Base-by-base conservation (phyloP, 1,140 invertebrate species). In the Drosophila arizonae region DNA sequence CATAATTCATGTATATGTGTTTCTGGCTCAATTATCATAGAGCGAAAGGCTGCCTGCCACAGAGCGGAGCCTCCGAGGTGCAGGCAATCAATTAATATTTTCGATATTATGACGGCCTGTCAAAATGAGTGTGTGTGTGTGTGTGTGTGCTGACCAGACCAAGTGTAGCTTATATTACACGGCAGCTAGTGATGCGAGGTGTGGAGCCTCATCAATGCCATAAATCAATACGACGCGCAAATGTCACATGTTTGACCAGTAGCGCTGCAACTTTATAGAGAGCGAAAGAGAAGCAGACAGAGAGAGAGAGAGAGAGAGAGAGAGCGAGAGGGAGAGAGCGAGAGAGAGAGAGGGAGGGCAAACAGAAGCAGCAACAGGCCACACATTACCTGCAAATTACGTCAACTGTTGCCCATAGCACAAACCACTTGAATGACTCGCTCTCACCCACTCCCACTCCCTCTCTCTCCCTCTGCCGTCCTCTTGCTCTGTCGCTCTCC, bases 381-480 rank as follows among this genome's bases (percentile, higher is more conserved):
- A 77, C 84, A 77, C 64, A 88, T 89, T 88, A 80, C 77, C 84
- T 88, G 77, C 51, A 88, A 88, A 88, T 89, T 89, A 88, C 77
- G 80, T 84, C 79, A 88, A 89, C 84, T 79, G 76, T 85, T 71
- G 45, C 30, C 46, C 28, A 48, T 17, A 24, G 21, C 48, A 48
- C 48, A 4, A 21, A 9, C 58, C 15, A 61, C 43, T 58, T 28
- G 11, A 50, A 11, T 24, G 17, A 11, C 46, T 2, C 4, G 0
- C 36, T 8, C 52, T 64, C 57, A 63, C 8, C 30, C 46, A 3
- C 21, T 24, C 46, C 3, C 46, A 1, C 26, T 15, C 51, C 2
- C 1, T 9, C 26, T 9, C 28, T 30, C 51, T 15, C 26, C 15
- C 13, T 3, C 46, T 61, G 52, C 55, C 6, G 5, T 5, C 17